Percentiles rank a stretch among this genome's conserved stretches.
Conservation (phyloP, 2,113 vertebrate species). For the Datnioides undecimradiatus region DNA sequence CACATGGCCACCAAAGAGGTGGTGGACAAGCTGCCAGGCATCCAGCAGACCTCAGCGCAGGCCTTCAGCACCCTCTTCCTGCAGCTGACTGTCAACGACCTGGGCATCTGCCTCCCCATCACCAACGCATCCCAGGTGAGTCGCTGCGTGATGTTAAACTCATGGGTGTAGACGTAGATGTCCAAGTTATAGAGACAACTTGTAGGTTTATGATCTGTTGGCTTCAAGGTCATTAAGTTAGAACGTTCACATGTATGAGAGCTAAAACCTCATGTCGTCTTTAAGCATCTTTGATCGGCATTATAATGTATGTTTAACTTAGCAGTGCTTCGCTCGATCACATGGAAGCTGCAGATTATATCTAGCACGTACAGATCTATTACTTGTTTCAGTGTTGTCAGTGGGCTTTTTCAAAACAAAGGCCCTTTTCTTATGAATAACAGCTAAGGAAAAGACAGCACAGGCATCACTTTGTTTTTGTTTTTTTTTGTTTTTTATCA, state of each 20-base stretch:
- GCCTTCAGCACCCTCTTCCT: slow-evolving; percentile 98
- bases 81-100: slow-evolving; percentile 96
- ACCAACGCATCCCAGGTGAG: slow-evolving; percentile 92
- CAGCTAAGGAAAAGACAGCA: background rate
- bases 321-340: background rate
- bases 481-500: background rate
- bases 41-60: slow-evolving; percentile 97
- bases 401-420: background rate
- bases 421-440: background rate
- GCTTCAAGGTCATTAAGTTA: slow-evolving; percentile 1
- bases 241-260: background rate
- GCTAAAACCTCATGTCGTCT: background rate
- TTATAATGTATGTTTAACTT: background rate
- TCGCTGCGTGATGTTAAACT: background rate
- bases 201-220: background rate
- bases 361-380: too few relatives aligned
- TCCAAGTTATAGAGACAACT: background rate
- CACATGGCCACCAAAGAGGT: slow-evolving; percentile 98
- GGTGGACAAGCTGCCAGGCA: slow-evolving; percentile 97
- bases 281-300: background rate
- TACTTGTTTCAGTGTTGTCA: background rate
- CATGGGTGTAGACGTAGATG: too few relatives aligned
- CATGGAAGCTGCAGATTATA: too few relatives aligned
- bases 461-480: background rate
- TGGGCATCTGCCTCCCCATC: slow-evolving; percentile 98